Evolutionary conservation across 2,888 invertebrate species (phyloP), one percentile per base, ranked within the genome.

Genomic region (Malacosoma neustria): DNA sequence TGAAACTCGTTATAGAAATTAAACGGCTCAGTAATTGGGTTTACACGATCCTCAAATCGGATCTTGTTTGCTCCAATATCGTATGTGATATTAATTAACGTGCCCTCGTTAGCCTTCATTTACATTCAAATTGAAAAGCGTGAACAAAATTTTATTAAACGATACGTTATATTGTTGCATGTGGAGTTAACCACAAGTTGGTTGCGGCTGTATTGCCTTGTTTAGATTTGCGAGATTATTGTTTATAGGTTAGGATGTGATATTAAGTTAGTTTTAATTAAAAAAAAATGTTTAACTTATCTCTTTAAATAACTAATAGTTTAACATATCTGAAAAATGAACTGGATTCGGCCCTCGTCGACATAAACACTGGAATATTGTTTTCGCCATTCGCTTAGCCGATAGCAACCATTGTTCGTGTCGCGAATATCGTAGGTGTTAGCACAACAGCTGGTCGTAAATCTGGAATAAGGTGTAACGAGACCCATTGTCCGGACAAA

Each of bases 101-200:
- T 44, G 43, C 49, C 48, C 43, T 54, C 49, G 57, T 57, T 49
- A 51, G 46, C 54, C 42, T 54, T 65, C 68, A 72, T 76, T 70
- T 68, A 64, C 66, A 77, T 77, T 71, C 74, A 75, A 74, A 77
- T 77, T 72, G 67, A 57, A 57, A 58, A 43, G 53, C 54, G 49
- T 47, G 52, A 46, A 45, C 51, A 49, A 49, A 59, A 67, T 68
- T 61, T 61, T 61, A 72, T 72, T 72, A 70, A 60, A 33, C 33
- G 32, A 22, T 32, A 29, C 6, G 34, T 31, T 12, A 13, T 9
- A 13, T 14, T 30, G 7, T 37, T 22, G 2, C 6, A 7, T 5
- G 9, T 7, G 22, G 22, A 9, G 9, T 22, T 9, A 22, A 22
- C 4, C 30, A 34, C 32, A 4, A 29, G 36, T 33, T 37, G 43